A percentile compares a stretch with the other conserved stretches of the same genome.
These are phyloP conservation scores for Chironex yamaguchii DNA, from an alignment of 30 jellyfish, hydroid and myxozoan species.

Conservation along the genomic window DNA sequence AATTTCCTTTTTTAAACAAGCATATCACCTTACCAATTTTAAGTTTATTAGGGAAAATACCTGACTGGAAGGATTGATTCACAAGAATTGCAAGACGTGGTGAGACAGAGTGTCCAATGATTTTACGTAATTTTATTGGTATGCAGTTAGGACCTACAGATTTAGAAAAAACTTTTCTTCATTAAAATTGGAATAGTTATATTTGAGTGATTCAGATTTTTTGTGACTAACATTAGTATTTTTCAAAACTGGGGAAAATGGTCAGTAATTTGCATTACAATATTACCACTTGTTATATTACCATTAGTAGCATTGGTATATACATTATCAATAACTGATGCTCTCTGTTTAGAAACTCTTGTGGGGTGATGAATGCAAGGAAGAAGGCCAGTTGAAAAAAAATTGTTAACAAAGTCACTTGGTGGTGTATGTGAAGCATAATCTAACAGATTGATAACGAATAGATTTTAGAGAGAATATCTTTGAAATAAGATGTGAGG, in stretches of 20 bases:
- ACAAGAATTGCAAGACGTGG: neutral
- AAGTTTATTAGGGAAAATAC: slow-evolving; percentile 34
- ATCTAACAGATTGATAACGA: slow-evolving; percentile 30
- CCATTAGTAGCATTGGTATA: slow-evolving; percentile 24
- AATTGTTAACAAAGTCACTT: slow-evolving; percentile 5
- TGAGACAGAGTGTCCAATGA: neutral
- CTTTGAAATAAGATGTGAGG: slow-evolving; percentile 33
- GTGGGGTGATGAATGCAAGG: slow-evolving; percentile 37
- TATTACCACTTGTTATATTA: slow-evolving; percentile 41
- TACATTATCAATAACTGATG: slow-evolving; percentile 34
- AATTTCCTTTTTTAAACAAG: slow-evolving; percentile 45
- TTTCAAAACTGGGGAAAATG: slow-evolving; percentile 55
- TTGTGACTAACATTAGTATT: neutral
- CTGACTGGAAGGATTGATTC: slow-evolving; percentile 16
- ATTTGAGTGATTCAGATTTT: neutral
- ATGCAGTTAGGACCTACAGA: slow-evolving; percentile 60
- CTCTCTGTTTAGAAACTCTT: neutral
- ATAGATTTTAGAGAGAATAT: slow-evolving; percentile 13
- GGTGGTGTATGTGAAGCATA: slow-evolving; percentile 23
- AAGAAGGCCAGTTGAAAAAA: neutral
- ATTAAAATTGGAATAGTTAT: slow-evolving; percentile 37
- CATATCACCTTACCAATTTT: slow-evolving; percentile 58
- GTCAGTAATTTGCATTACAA: slow-evolving; percentile 30
- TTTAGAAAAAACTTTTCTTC: slow-evolving; percentile 36
- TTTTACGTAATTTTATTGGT: slow-evolving; percentile 41